Evolutionary conservation across 2,888 invertebrate species (phyloP), one percentile per base, ranked within the genome.

Genomic region (Phyto melanocephala): DNA sequence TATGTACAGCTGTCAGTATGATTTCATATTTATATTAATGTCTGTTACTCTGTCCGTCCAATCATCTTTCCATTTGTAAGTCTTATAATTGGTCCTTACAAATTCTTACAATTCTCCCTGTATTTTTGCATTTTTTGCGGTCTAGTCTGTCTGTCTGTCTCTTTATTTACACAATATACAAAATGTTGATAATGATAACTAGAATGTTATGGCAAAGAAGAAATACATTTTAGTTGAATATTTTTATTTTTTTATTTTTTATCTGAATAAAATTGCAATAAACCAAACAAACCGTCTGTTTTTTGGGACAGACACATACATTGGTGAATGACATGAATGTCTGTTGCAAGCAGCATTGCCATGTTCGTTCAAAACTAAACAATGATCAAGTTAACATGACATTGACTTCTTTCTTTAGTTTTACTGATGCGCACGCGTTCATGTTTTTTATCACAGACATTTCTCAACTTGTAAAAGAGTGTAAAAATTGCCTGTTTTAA

Each of bases 341-440:
- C 6, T 60, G 47, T 60, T 72, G 60, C 37, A 28, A 50, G 47
- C 45, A 62, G 54, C 60, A 58, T 47, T 58, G 52, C 13, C 2
- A 52, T n/a, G 13, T 47, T 35, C 17, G 45, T 45, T 71, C n/a
- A 35, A 33, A 70, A 65, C 63, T 50, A 71, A 76, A 76, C 75
- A 70, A 80, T 58, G 70, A 75, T 63, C 76, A 65, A 76, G 80
- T 80, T 71, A 80, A 80, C 76, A 75, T 80, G 76, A 76, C 75
- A 71, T 75, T 70, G 65, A 80, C 75, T 75, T 63, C 33, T 62
- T 42, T 42, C 45, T 47, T 58, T 50, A 24, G 37, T 72, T 62
- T 60, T 22, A 37, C 50, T 80, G 70, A 76, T 80, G 80, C 71
- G 77, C 81, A 81, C 72, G 77, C 72, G 67, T 65, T 65, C 60